Evolutionary conservation across 2,797 vertebrate genomes (phyloP).

Genomic region (Selene dorsalis): DNA sequence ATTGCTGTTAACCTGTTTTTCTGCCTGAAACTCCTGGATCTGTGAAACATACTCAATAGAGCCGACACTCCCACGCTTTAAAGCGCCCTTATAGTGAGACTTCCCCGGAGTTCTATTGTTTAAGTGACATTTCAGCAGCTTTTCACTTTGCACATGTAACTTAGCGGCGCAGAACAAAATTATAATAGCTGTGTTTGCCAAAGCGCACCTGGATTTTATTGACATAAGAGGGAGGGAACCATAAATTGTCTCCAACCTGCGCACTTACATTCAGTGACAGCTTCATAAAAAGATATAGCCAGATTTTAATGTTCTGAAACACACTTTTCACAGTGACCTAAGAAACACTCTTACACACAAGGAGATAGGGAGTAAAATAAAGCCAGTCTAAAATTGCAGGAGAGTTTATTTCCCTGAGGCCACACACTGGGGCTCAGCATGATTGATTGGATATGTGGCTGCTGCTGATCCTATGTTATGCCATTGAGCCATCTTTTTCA

Average conservation of each 20-base stretch:
- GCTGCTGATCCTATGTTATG: neutral
- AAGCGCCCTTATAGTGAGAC: neutral
- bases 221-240: neutral
- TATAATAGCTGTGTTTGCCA: neutral
- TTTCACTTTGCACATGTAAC: neutral
- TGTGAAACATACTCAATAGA: neutral
- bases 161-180: neutral
- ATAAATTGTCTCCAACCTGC: neutral
- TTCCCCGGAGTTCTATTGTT: neutral
- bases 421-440: conserved; percentile 6
- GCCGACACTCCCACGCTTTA: neutral
- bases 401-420: conserved; percentile 8
- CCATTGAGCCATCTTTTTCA: neutral
- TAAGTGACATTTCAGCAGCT: neutral
- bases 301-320: conserved; percentile 4
- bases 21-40: neutral
- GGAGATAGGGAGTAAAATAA: neutral
- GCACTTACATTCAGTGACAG: neutral
- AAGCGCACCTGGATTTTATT: neutral
- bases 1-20: neutral
- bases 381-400: conserved; percentile 4
- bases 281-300: neutral
- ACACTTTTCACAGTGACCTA: neutral
- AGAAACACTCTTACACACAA: neutral
- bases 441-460: conserved; percentile 25